Evolutionary conservation across 2,888 invertebrate genomes (phyloP), one percentile per base, ranked within the genome.

Genomic region (Pseudococcus viburni): DNA sequence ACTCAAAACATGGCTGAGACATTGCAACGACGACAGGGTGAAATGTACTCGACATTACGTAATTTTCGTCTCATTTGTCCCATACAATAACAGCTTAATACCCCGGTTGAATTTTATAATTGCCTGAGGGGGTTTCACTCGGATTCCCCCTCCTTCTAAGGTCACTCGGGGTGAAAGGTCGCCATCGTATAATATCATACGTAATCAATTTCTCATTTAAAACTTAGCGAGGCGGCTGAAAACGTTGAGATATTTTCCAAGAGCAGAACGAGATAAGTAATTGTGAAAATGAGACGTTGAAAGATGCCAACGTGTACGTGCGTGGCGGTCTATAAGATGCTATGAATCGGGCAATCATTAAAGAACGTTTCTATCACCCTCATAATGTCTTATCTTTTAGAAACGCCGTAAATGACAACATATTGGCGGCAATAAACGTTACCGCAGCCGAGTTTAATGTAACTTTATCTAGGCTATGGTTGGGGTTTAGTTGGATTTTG

Each of bases 131-230:
- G 33, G 33, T 73, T 64, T 64, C 8, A 19, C 6, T 46, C 5
- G 12, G 0, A 46, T 46, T 1, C 9, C 15, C 12, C 17, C 15
- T 51, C 12, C 17, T 17, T 51, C 1, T 80, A 42, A 80, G 80
- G 80, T 80, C 80, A 80, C 42, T 42, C 17, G 42, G 33, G 77
- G 39, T 26, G 1, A 73, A 73, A 73, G 80, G 80, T 42, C 80
- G 42, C 80, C n/a, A 1, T 39, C n/a, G 19, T 80, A n/a, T 39
- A 42, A 80, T 80, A 80, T 80, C 42, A 7, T 8, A 80, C 80
- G 80, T 80, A 80, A 80, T 80, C 80, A 80, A 80, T 80, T 42
- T 80, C 80, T 80, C 80, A 80, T 80, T 80, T 80, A 42, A 80
- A 80, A 80, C 42, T 42, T 46, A 80, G 19, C 80, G 77, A 26